Conservation (phyloP, 2,888 invertebrate species). For the Leucania comma region DNA sequence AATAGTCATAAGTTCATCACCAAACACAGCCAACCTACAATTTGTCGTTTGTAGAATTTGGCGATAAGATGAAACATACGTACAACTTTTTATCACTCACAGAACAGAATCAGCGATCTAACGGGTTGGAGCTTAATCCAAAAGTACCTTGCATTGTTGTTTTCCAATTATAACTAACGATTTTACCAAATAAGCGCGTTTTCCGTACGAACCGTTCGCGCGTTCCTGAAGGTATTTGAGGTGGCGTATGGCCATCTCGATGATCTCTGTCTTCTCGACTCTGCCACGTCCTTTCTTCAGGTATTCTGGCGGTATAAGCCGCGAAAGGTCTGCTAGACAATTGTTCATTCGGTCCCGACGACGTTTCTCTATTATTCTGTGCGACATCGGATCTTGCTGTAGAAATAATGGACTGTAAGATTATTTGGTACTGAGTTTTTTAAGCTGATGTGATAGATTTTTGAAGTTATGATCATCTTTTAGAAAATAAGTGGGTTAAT, state of each 20-base stretch:
- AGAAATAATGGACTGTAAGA: slow-evolving; percentile 54
- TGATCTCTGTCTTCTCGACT: slow-evolving; percentile 99
- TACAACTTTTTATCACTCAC: slow-evolving; percentile 41
- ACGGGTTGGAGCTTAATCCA: slow-evolving; percentile 52
- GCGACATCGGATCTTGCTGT: slow-evolving; percentile 99
- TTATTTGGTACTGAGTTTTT: background rate
- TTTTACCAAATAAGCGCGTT: slow-evolving; percentile 53
- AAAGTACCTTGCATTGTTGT: slow-evolving; percentile 51
- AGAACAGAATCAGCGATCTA: slow-evolving; percentile 49
- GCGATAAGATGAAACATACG: slow-evolving; percentile 4
- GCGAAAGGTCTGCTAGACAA: slow-evolving; percentile 97
- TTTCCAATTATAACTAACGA: slow-evolving; percentile 62
- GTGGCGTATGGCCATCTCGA: slow-evolving; percentile 99
- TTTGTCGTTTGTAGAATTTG: slow-evolving; percentile 14
- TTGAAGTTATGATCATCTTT: background rate
- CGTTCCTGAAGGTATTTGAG: slow-evolving; percentile 96
- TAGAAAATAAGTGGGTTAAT: background rate
- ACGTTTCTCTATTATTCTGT: slow-evolving; percentile 98
- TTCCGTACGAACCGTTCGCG: slow-evolving; percentile 84
- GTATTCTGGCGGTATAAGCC: slow-evolving; percentile 97
- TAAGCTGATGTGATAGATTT: slow-evolving; percentile 3
- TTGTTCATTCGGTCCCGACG: slow-evolving; percentile 99
- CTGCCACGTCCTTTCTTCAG: slow-evolving; percentile 98
- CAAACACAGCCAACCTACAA: slow-evolving; percentile 11
- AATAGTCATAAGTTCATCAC: slow-evolving; percentile 19